These are phyloP conservation scores for Philotrypesis tridentata DNA, from an alignment of 1,140 invertebrate species.

Conservation along the genomic window DNA sequence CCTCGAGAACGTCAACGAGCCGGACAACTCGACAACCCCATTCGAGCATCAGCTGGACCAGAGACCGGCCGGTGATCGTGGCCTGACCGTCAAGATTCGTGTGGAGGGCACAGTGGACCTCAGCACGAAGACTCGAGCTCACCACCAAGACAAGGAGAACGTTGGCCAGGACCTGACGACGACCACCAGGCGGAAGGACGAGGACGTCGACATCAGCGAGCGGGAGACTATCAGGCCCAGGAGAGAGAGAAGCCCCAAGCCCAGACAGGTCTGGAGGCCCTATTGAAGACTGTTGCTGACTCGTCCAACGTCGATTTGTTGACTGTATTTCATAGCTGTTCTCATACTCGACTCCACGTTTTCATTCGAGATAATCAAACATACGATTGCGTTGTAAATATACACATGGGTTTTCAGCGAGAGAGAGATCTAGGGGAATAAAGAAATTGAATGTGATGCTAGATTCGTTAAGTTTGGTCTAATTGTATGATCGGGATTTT, in stretches of 20 bases:
- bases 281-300: constrained; percentile 59
- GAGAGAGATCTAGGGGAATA: background rate
- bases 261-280: constrained; percentile 72
- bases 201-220: constrained; percentile 60
- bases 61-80: constrained; percentile 47
- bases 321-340: background rate
- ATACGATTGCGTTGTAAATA: background rate
- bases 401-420: background rate
- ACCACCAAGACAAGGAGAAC: constrained; percentile 69
- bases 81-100: constrained; percentile 66
- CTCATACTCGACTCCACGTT: background rate
- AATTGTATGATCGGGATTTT: background rate
- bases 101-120: constrained; percentile 69
- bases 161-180: constrained; percentile 70
- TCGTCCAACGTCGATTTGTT: background rate
- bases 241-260: constrained; percentile 69
- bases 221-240: constrained; percentile 60
- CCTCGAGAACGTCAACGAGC: constrained; percentile 66
- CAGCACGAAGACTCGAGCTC: constrained; percentile 61
- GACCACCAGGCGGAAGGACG: constrained; percentile 65
- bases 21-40: constrained; percentile 1
- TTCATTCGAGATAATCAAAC: background rate
- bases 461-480: background rate
- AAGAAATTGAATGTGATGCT: background rate
- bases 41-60: background rate